These are phyloP conservation scores for Pristionchus exspectatus DNA, from an alignment of 2,888 invertebrate genomes.

Conservation along the genomic window DNA sequence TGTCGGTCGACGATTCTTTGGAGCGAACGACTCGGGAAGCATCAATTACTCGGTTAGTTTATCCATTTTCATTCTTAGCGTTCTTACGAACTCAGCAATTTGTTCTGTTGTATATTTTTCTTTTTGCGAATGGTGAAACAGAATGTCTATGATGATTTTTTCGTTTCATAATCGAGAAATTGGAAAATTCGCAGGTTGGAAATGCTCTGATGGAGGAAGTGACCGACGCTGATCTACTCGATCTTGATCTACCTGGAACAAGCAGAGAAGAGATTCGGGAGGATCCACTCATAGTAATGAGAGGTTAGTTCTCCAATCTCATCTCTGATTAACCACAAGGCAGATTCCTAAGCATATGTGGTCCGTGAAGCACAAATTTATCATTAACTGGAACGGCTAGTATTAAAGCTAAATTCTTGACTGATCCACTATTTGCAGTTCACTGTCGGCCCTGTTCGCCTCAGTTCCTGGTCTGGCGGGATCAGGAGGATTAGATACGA, in stretches of 20 bases:
- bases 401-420: too few relatives aligned
- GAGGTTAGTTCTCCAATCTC: slow-evolving; percentile 59
- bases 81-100: background rate
- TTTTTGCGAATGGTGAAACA: too few relatives aligned
- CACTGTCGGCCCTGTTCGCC: slow-evolving; percentile 63
- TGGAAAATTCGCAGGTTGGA: slow-evolving; percentile 55
- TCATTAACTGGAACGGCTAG: background rate
- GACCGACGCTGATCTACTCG: slow-evolving; percentile 69
- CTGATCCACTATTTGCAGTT: too few relatives aligned
- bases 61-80: background rate
- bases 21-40: slow-evolving; percentile 42
- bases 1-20: slow-evolving; percentile 60
- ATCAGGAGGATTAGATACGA: slow-evolving; percentile 65
- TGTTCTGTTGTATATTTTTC: background rate
- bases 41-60: slow-evolving; percentile 58
- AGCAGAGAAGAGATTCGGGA: slow-evolving; percentile 62
- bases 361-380: background rate
- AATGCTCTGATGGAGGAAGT: slow-evolving; percentile 66
- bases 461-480: slow-evolving; percentile 65
- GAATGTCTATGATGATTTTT: background rate
- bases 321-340: background rate
- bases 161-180: background rate
- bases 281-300: slow-evolving; percentile 72
- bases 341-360: background rate
- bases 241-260: slow-evolving; percentile 62